Conservation (phyloP, 2,888 invertebrate genomes). For the Tetheella fluctuosa region DNA sequence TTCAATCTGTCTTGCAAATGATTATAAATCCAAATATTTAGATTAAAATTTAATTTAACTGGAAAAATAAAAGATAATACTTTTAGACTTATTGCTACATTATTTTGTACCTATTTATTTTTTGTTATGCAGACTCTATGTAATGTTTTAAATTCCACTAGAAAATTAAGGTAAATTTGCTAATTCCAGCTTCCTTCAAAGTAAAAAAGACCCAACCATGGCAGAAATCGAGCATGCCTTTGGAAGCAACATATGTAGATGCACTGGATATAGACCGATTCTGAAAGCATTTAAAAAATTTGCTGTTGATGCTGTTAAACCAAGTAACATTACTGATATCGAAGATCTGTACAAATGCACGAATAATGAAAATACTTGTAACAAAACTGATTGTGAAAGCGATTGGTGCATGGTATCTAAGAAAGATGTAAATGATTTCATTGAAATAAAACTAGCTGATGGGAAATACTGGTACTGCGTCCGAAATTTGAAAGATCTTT, state of each 20-base stretch:
- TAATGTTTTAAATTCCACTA: too few species aligned
- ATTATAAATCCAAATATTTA: too few species aligned
- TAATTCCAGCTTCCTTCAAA: slow-evolving; percentile 41
- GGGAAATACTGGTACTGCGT: slow-evolving; percentile 82
- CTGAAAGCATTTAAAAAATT: slow-evolving; percentile 91
- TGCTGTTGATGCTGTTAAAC: slow-evolving; percentile 82
- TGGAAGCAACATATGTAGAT: slow-evolving; percentile 90
- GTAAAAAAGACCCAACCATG: slow-evolving; percentile 74
- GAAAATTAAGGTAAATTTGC: neutral
- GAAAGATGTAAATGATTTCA: slow-evolving; percentile 42
- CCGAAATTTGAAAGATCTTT: slow-evolving; percentile 74
- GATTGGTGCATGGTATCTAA: slow-evolving; percentile 64
- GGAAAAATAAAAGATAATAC: too few species aligned
- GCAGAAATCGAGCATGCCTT: slow-evolving; percentile 89
- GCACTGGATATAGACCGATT: slow-evolving; percentile 91
- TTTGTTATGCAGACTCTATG: too few species aligned
- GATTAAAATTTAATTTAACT: too few species aligned
- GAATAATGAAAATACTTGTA: slow-evolving; percentile 26
- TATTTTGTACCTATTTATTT: too few species aligned
- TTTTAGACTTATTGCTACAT: too few species aligned
- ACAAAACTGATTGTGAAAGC: slow-evolving; percentile 31
- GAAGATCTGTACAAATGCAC: slow-evolving; percentile 60
- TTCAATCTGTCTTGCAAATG: slow-evolving; percentile 19
- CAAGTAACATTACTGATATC: slow-evolving; percentile 71
- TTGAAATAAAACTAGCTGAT: slow-evolving; percentile 61